Evolutionary conservation across 2,113 vertebrate species (phyloP).

Genomic region (Oryctolagus cuniculus): mOryCun1.1 NC_091453.1:109641001-109641500

Average conservation of each 20-base stretch:
- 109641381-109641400: background rate
- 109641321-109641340: background rate
- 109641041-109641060: conserved; percentile 23
- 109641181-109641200: conserved; percentile 17
- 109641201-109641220: background rate
- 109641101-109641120: conserved; percentile 1
- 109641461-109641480: conserved; percentile 3
- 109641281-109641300: background rate
- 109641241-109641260: background rate
- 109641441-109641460: background rate
- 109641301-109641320: background rate
- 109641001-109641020: background rate
- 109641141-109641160: background rate
- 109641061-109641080: background rate
- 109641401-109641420: background rate
- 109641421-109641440: background rate
- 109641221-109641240: conserved; percentile 1
- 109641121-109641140: background rate
- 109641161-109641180: conserved; percentile 11
- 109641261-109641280: conserved; percentile 51
- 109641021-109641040: conserved; percentile 25
- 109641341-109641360: background rate
- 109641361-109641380: background rate
- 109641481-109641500: conserved; percentile 59
- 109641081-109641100: conserved; percentile 16